A percentile compares a stretch with the other conserved stretches of the same genome.
Evolutionary conservation across 2,888 invertebrate species (phyloP).

Genomic region (Agrochola macilenta): DNA sequence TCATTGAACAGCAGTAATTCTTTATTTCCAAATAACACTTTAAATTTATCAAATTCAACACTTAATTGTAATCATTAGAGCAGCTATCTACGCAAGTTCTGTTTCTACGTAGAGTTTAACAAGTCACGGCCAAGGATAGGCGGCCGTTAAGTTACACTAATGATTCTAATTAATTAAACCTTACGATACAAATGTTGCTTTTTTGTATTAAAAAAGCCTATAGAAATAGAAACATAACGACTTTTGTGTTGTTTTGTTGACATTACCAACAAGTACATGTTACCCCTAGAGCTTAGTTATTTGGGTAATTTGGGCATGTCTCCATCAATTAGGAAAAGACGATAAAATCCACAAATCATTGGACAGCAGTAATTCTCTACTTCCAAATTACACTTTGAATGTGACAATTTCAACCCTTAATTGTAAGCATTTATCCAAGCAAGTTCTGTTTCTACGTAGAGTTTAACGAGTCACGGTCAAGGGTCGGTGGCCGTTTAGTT

Average conservation of each 20-base stretch:
- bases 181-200: neutral
- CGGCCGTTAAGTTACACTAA: neutral
- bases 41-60: conserved; percentile 8
- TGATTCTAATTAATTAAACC: neutral
- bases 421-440: neutral
- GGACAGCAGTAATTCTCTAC: neutral
- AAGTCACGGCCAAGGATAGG: conserved; percentile 26
- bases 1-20: neutral
- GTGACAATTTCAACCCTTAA: neutral
- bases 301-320: conserved; percentile 15
- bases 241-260: conserved; percentile 1
- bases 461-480: conserved; percentile 28
- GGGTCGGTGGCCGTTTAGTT: neutral
- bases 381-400: no score
- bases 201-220: neutral
- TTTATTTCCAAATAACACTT: conserved; percentile 16
- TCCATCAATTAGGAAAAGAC: conserved; percentile 34
- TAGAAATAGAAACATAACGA: neutral
- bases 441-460: neutral
- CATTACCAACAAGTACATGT: neutral
- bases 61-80: neutral
- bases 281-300: conserved; percentile 6
- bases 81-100: no score
- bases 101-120: neutral
- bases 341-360: neutral